Percentiles rank a stretch among this genome's conserved stretches.
These are phyloP conservation scores for Shargacucullia verbasci DNA, from an alignment of 2,888 invertebrate genomes.

Conservation along the genomic window DNA sequence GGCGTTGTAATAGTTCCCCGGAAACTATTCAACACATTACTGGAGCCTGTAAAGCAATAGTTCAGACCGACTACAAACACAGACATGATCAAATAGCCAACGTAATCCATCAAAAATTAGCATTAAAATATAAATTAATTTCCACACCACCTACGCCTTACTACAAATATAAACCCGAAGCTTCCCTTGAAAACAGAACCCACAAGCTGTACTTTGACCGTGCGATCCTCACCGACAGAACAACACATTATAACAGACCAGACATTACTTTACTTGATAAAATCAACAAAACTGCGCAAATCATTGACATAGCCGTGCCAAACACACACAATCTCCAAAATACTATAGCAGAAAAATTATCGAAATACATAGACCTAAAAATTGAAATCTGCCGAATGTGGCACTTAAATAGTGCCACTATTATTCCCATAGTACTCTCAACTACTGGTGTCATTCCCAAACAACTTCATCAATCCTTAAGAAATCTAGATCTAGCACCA, in stretches of 20 bases:
- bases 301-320: not conserved
- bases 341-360: not conserved
- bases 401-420: not conserved
- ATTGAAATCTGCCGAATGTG: not conserved
- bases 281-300: not conserved
- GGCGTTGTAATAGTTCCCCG: too few species aligned
- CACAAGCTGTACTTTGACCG: not conserved
- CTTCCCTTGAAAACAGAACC: too few species aligned
- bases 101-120: not conserved
- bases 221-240: not conserved
- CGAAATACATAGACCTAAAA: not conserved
- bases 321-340: not conserved
- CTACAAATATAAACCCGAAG: too few species aligned
- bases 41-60: too few species aligned
- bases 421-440: not conserved
- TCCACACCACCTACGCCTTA: not conserved
- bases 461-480: not conserved
- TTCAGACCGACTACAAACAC: too few species aligned
- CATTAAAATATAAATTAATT: not conserved
- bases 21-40: too few species aligned
- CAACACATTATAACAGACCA: not conserved
- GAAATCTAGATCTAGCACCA: not conserved
- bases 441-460: not conserved
- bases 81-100: not conserved
- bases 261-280: not conserved